These are phyloP conservation scores for Aelia acuminata DNA, from an alignment of 2,888 invertebrate species.

Conservation along the genomic window DNA sequence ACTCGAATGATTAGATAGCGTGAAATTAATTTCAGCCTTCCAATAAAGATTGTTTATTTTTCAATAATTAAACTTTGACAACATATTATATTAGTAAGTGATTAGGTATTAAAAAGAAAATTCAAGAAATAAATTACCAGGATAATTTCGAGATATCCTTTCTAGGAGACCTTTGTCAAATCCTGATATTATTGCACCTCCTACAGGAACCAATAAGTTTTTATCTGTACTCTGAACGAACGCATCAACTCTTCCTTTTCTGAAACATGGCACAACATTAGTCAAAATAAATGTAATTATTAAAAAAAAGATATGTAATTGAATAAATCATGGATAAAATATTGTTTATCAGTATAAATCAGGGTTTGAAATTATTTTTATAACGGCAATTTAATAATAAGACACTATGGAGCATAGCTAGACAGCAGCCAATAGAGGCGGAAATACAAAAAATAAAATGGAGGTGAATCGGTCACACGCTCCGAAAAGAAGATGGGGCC, in stretches of 20 bases:
- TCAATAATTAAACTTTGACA: conserved; percentile 36
- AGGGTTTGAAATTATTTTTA: too few relatives aligned
- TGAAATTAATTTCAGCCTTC: not conserved
- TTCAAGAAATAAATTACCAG: conserved; percentile 71
- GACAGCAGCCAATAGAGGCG: too few relatives aligned
- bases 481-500: too few relatives aligned
- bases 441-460: too few relatives aligned
- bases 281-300: not conserved
- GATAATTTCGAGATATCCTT: conserved; percentile 80
- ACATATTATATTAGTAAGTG: conserved; percentile 51
- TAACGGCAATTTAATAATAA: too few relatives aligned
- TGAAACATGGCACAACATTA: conserved; percentile 67
- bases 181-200: conserved; percentile 83
- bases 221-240: conserved; percentile 89
- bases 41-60: not conserved
- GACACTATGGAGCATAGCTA: too few relatives aligned
- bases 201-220: conserved; percentile 87
- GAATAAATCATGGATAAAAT: too few relatives aligned
- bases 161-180: conserved; percentile 76
- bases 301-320: not conserved
- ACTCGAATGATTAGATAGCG: not conserved
- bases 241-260: conserved; percentile 80
- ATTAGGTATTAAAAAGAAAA: conserved; percentile 45
- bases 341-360: too few relatives aligned
- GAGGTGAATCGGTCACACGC: too few relatives aligned